These are phyloP conservation scores for Spea multiplicata DNA, from an alignment of 2,113 vertebrate species.

Conservation along the genomic window DNA sequence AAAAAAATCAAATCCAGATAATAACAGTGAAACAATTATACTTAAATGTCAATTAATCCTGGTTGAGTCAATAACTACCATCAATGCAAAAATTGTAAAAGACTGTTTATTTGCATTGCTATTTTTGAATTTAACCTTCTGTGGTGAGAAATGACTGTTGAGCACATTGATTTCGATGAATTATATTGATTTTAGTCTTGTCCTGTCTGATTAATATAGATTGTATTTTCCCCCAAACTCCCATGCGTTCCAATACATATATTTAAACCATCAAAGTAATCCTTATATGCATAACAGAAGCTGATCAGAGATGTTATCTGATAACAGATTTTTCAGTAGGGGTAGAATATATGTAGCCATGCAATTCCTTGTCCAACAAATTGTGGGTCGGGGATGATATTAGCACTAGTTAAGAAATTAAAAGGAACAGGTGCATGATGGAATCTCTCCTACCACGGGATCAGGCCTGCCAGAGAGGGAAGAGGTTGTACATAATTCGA, in stretches of 20 bases:
- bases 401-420: no score
- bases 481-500: no score
- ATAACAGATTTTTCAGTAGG: no score
- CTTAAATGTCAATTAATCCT: slow-evolving; percentile 44
- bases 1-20: neutral
- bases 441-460: no score
- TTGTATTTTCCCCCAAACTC: slow-evolving; percentile 31
- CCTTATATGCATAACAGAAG: no score
- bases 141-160: slow-evolving; percentile 38
- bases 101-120: slow-evolving; percentile 37
- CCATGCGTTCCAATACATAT: slow-evolving; percentile 14
- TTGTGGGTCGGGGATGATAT: no score
- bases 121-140: slow-evolving; percentile 47
- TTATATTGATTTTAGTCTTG: slow-evolving; percentile 40
- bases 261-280: no score
- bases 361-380: neutral
- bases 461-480: no score
- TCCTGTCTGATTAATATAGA: slow-evolving; percentile 43
- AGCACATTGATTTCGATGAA: slow-evolving; percentile 41
- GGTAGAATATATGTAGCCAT: no score
- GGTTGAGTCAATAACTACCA: slow-evolving; percentile 41
- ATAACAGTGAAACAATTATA: slow-evolving; percentile 28
- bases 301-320: no score
- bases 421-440: no score
- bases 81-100: slow-evolving; percentile 33